A percentile compares a stretch with the other conserved stretches of the same genome.
These are phyloP conservation scores for Thumatha senex DNA, from an alignment of 2,888 invertebrate species.

Conservation along the genomic window DNA sequence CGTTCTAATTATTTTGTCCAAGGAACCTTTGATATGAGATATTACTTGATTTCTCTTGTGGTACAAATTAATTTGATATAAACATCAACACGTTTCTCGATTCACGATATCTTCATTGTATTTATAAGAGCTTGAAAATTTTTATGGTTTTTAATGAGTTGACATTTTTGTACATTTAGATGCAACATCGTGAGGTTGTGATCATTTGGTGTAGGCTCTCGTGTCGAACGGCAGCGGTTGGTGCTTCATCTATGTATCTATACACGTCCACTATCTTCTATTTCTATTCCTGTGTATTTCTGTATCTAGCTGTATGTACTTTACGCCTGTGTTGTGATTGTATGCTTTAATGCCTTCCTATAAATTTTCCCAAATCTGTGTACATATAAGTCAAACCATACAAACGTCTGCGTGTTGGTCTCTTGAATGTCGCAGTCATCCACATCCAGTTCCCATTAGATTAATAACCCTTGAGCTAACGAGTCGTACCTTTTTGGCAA, in stretches of 20 bases:
- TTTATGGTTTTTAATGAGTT: conserved; percentile 13
- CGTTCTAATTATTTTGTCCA: too few species aligned
- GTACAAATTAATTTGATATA: background rate
- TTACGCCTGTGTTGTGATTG: conserved; percentile 69
- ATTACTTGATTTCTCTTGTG: background rate
- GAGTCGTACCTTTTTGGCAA: too few species aligned
- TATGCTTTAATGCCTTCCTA: conserved; percentile 51
- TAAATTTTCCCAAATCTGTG: too few species aligned
- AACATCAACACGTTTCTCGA: too few species aligned
- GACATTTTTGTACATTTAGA: conserved; percentile 34
- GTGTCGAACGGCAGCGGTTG: conserved; percentile 72
- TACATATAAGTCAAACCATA: too few species aligned
- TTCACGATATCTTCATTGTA: too few species aligned
- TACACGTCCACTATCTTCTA: conserved; percentile 57
- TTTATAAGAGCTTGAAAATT: background rate
- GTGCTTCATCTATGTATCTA: conserved; percentile 80
- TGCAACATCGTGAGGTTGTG: conserved; percentile 51
- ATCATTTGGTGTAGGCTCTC: conserved; percentile 68
- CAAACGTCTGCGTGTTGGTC: too few species aligned
- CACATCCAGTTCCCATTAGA: too few species aligned
- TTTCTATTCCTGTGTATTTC: conserved; percentile 65
- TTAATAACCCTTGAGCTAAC: too few species aligned
- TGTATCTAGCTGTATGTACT: conserved; percentile 62
- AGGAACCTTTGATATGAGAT: too few species aligned
- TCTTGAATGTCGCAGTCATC: too few species aligned